These are phyloP conservation scores for Fulmarus glacialis DNA, from an alignment of 2,113 vertebrate genomes.

Conservation along the genomic window DNA sequence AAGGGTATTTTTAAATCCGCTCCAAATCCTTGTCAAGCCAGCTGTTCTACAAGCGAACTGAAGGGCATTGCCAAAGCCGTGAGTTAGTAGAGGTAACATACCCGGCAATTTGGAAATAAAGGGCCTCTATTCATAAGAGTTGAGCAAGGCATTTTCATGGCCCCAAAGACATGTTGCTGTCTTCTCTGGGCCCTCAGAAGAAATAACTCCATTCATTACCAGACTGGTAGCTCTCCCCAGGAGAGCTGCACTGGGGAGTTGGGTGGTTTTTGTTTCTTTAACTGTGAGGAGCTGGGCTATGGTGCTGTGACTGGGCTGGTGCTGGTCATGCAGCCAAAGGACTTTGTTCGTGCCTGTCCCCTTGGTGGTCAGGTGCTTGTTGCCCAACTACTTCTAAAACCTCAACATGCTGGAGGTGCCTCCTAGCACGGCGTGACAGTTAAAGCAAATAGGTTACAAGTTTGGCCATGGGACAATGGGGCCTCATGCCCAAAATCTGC, in stretches of 20 bases:
- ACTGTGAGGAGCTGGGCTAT: background rate
- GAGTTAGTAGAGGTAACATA: rapidly evolving
- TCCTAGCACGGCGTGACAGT: background rate
- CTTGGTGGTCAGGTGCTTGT: background rate
- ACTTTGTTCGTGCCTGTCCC: background rate
- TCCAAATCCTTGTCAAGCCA: background rate
- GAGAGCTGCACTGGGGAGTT: background rate
- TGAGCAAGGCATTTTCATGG: background rate
- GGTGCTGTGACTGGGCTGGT: background rate
- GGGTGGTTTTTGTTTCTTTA: background rate
- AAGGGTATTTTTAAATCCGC: background rate
- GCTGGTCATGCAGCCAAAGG: background rate
- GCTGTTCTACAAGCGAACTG: background rate
- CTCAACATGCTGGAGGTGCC: background rate
- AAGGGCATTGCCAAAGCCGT: background rate
- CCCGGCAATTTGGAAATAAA: background rate
- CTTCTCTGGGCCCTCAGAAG: background rate
- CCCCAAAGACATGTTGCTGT: background rate
- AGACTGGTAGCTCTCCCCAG: background rate
- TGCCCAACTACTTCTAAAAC: background rate
- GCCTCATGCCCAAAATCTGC: background rate
- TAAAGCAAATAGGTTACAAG: background rate
- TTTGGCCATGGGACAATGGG: background rate
- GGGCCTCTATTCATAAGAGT: background rate
- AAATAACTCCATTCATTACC: background rate